phyloP scores from a whole-genome alignment of 2,113 vertebrate genomes.

The Tyrannus savana region DNA sequence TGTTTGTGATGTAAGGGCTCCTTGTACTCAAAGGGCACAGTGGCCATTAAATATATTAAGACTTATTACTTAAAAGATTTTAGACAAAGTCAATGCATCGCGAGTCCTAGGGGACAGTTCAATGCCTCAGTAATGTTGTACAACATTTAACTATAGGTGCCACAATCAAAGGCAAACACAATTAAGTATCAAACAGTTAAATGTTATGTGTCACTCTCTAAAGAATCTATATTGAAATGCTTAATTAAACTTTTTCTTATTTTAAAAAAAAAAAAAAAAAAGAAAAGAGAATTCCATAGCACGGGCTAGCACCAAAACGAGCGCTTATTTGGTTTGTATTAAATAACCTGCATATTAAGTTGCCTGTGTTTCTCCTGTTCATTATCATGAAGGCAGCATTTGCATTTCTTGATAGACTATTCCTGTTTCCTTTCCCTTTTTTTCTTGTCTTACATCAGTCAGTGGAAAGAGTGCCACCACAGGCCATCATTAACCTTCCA shows the following conservation, averaged over 20 bases:
- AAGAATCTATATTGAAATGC: conserved; percentile 84
- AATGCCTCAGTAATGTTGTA: conserved; percentile 67
- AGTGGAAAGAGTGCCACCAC: conserved; percentile 87
- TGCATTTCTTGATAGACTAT: conserved; percentile 89
- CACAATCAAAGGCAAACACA: conserved; percentile 82
- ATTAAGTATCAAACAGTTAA: conserved; percentile 88
- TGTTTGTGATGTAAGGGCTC: conserved; percentile 79
- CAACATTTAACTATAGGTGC: conserved; percentile 75
- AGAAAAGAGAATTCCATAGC: conserved; percentile 71
- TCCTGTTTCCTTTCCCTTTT: conserved; percentile 80
- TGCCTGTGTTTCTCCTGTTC: conserved; percentile 74
- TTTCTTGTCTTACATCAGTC: conserved; percentile 89
- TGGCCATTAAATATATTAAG: conserved; percentile 86
- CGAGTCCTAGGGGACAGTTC: conserved; percentile 80
- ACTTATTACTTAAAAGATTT: conserved; percentile 85
- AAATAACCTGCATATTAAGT: conserved; percentile 79
- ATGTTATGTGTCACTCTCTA: conserved; percentile 86
- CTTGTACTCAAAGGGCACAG: conserved; percentile 76
- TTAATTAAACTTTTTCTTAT: conserved; percentile 89
- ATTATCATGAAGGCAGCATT: conserved; percentile 91
- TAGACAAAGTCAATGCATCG: conserved; percentile 76
- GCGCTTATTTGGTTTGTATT: conserved; percentile 71
- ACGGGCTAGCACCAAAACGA: conserved; percentile 72
- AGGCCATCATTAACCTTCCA: conserved; percentile 96
- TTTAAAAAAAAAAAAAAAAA: background rate